Conservation (phyloP, 1,140 invertebrate genomes). For the Drosophila nigromelanica region DNA sequence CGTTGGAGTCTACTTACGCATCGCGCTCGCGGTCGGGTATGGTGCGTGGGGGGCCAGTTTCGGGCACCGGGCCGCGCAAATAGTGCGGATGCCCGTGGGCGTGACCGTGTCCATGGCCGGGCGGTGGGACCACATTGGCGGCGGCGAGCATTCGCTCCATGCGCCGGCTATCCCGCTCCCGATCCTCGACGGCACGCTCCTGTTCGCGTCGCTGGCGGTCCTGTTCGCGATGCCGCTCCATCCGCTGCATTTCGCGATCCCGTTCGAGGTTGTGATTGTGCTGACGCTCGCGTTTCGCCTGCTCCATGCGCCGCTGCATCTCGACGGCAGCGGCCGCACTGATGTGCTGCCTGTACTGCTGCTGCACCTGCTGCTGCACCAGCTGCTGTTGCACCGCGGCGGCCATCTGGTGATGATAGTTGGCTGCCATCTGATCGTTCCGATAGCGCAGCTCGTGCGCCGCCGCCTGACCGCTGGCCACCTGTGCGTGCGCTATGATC, state of each 20-base stretch:
- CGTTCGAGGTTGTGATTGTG: slow-evolving; percentile 63
- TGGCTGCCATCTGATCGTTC: slow-evolving; percentile 47
- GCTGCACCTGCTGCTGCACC: slow-evolving; percentile 47
- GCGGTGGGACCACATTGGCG: slow-evolving; percentile 36
- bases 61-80: slow-evolving; percentile 62
- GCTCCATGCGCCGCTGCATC: slow-evolving; percentile 66
- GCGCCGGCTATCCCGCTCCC: slow-evolving; percentile 74
- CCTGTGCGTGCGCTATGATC: slow-evolving; percentile 41
- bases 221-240: slow-evolving; percentile 68
- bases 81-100: slow-evolving; percentile 56
- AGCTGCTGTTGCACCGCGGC: slow-evolving; percentile 66
- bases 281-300: slow-evolving; percentile 69
- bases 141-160: slow-evolving; percentile 68
- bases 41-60: slow-evolving; percentile 72
- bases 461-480: slow-evolving; percentile 18
- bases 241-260: slow-evolving; percentile 62
- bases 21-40: slow-evolving; percentile 80
- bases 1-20: slow-evolving; percentile 59
- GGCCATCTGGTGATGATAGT: slow-evolving; percentile 85
- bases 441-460: slow-evolving; percentile 74
- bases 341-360: slow-evolving; percentile 66
- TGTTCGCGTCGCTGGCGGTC: slow-evolving; percentile 78
- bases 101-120: slow-evolving; percentile 49
- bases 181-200: slow-evolving; percentile 72
- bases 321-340: slow-evolving; percentile 54